phyloP scores from a whole-genome alignment of 1,140 invertebrate genomes.

The Tetramorium parvispinum region DNA sequence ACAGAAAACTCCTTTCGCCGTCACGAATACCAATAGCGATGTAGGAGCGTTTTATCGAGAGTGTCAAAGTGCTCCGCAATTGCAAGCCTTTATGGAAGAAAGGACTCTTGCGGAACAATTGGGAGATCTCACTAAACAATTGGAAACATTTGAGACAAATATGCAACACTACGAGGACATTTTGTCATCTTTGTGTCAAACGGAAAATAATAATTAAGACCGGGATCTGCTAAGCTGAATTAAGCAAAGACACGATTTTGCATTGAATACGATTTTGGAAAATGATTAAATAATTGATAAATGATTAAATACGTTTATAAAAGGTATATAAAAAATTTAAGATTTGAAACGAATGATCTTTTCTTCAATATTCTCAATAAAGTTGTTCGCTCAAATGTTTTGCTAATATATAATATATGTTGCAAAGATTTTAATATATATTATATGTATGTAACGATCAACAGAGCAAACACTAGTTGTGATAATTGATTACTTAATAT shows the following conservation, averaged over 20 bases:
- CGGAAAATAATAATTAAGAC: constrained; percentile 86
- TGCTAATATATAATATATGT: constrained; percentile 8
- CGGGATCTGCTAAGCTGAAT: constrained; percentile 33
- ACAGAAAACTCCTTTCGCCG: constrained; percentile 88
- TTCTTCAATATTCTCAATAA: background rate
- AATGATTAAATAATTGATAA: background rate
- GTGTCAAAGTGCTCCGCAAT: constrained; percentile 91
- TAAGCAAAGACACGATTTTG: constrained; percentile 28
- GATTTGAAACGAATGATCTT: background rate
- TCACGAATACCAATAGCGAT: constrained; percentile 87
- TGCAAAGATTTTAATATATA: constrained; percentile 30
- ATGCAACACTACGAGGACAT: constrained; percentile 91
- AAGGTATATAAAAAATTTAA: background rate
- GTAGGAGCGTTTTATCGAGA: constrained; percentile 92
- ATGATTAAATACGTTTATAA: background rate
- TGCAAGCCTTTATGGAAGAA: constrained; percentile 88
- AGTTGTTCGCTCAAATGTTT: constrained; percentile 14
- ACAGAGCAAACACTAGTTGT: constrained; percentile 63
- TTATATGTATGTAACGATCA: constrained; percentile 11
- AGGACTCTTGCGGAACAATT: constrained; percentile 88
- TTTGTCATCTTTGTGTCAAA: constrained; percentile 88
- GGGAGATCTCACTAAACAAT: constrained; percentile 89
- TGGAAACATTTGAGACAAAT: constrained; percentile 91
- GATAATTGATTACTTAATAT: constrained; percentile 74
- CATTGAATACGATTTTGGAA: background rate